Evolutionary conservation across 2,888 invertebrate species (phyloP).

Genomic region (Trachelus troglodyta): DNA sequence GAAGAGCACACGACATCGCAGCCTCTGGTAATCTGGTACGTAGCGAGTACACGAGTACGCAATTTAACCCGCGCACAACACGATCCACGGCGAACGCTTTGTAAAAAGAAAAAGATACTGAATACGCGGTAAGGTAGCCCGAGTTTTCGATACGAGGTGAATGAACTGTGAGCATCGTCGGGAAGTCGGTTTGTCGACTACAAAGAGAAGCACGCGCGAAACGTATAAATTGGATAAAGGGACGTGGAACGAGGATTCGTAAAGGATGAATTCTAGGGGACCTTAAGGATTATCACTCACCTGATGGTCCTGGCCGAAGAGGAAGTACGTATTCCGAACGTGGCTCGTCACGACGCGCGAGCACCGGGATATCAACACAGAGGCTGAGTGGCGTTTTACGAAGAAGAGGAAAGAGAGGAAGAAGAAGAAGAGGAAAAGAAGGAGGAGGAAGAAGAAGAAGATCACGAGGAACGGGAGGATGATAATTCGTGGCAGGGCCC

Average conservation of each 20-base stretch:
- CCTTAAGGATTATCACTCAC: conserved; percentile 55
- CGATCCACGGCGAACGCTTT: not conserved
- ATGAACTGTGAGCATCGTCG: not conserved
- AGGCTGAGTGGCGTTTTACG: conserved; percentile 3
- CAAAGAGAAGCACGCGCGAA: conserved; percentile 37
- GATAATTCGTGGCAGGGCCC: conserved; percentile 58
- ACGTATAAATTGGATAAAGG: conserved; percentile 43
- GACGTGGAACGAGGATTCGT: not conserved
- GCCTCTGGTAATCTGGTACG: not conserved
- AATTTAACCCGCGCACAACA: not conserved
- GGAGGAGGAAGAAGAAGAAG: conserved; percentile 11
- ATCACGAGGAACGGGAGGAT: conserved; percentile 39
- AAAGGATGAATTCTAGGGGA: not conserved
- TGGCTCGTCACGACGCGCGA: conserved; percentile 9
- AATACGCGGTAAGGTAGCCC: not conserved
- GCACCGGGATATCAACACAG: not conserved
- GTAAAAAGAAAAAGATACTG: not conserved
- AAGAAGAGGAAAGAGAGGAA: conserved; percentile 19
- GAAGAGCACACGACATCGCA: not conserved
- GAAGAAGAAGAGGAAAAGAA: conserved; percentile 18
- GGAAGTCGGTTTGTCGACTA: not conserved
- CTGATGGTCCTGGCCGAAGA: conserved; percentile 48
- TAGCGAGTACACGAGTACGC: not conserved
- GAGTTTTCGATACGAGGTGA: not conserved
- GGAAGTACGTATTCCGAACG: conserved; percentile 25